Evolutionary conservation across 2,888 invertebrate genomes (phyloP).

Genomic region (Omphaloscelis lunosa): DNA sequence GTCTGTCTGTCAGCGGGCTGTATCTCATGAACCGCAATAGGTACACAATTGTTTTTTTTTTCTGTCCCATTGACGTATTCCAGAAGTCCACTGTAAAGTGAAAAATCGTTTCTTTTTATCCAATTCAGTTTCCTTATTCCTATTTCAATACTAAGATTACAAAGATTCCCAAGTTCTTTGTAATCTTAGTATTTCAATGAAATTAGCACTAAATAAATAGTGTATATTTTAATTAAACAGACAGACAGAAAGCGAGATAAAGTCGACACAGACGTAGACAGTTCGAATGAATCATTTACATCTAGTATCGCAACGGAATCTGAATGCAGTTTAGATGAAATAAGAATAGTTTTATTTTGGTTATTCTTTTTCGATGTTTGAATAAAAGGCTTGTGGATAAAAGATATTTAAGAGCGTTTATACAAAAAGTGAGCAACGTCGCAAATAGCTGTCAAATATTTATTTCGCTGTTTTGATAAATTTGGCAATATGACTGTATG

Average conservation of each 20-base stretch:
- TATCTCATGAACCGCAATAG: too few relatives aligned
- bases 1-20: too few relatives aligned
- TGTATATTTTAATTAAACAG: slow-evolving; percentile 49
- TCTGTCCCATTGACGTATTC: background rate
- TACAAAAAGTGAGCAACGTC: too few relatives aligned
- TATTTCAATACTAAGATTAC: background rate
- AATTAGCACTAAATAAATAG: slow-evolving; percentile 50
- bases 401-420: background rate
- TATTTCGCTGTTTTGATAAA: too few relatives aligned
- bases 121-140: background rate
- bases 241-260: slow-evolving; percentile 4
- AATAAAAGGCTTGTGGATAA: background rate
- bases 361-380: background rate
- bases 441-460: too few relatives aligned
- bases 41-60: too few relatives aligned
- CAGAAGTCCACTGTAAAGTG: background rate
- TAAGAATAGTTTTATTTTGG: background rate
- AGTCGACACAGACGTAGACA: background rate
- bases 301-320: slow-evolving; percentile 32
- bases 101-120: background rate
- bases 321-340: background rate
- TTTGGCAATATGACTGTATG: too few relatives aligned
- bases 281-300: slow-evolving; percentile 27
- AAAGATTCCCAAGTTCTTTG: background rate
- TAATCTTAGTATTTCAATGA: slow-evolving; percentile 30